Conservation (phyloP, 2,797 vertebrate species). For the Eurystomus glaucurus region DNA sequence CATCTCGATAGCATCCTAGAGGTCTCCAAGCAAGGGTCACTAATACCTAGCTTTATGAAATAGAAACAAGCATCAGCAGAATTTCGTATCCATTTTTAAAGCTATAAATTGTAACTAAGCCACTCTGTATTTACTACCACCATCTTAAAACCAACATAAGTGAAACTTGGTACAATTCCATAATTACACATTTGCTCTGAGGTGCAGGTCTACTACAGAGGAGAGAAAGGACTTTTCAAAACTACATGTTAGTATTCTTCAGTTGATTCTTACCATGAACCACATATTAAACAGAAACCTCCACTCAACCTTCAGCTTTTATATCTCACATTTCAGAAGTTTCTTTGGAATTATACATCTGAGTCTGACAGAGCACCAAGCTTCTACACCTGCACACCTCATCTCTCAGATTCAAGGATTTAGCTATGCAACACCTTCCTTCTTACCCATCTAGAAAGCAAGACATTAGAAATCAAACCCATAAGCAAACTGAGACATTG, state of each 20-base stretch:
- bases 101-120: background rate
- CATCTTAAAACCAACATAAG: background rate
- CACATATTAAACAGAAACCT: background rate
- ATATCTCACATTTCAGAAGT: rapidly evolving
- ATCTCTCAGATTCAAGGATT: background rate
- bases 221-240: background rate
- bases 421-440: background rate
- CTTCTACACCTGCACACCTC: background rate
- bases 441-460: background rate
- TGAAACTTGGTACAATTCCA: background rate
- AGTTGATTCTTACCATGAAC: background rate
- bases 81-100: background rate
- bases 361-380: background rate
- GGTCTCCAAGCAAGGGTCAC: background rate
- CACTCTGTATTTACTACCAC: background rate
- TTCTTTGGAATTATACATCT: background rate
- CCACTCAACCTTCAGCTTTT: background rate
- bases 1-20: background rate
- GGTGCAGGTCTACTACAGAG: background rate
- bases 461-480: background rate
- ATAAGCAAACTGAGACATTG: background rate
- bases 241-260: background rate
- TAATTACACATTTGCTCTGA: background rate
- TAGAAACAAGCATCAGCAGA: background rate
- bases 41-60: background rate